These are phyloP conservation scores for Porites lobata DNA, from an alignment of 92 coral and sea anemone genomes.

Conservation along the genomic window DNA sequence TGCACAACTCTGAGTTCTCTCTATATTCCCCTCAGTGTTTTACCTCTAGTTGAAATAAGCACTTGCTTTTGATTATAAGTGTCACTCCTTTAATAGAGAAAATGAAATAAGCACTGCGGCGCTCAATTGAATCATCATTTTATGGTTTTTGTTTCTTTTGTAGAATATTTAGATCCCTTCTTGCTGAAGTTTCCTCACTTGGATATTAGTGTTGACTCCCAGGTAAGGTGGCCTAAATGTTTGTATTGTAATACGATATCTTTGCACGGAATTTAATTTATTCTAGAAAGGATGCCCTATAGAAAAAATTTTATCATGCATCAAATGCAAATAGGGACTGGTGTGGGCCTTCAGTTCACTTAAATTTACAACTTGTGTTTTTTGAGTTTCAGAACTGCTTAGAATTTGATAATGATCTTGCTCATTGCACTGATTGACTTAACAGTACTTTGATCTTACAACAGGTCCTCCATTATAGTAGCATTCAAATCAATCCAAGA, in stretches of 20 bases:
- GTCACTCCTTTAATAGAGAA: too few species aligned
- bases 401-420: background rate
- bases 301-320: too few species aligned
- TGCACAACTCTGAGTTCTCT: too few species aligned
- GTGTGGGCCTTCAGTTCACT: too few species aligned
- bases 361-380: background rate
- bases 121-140: background rate
- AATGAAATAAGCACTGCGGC: background rate
- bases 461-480: slow-evolving; percentile 90
- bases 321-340: too few species aligned
- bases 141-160: background rate
- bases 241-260: background rate
- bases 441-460: background rate
- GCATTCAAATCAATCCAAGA: slow-evolving; percentile 73
- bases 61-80: too few species aligned
- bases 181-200: slow-evolving; percentile 78
- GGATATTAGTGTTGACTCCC: slow-evolving; percentile 89
- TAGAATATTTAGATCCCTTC: slow-evolving; percentile 85
- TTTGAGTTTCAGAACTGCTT: background rate
- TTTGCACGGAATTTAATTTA: too few species aligned
- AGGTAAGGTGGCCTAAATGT: slow-evolving; percentile 52
- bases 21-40: too few species aligned
- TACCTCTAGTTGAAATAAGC: too few species aligned
- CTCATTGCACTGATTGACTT: background rate
- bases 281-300: too few species aligned